These are phyloP conservation scores for Smittia aterrima DNA, from an alignment of 2,888 invertebrate genomes.

Conservation along the genomic window DNA sequence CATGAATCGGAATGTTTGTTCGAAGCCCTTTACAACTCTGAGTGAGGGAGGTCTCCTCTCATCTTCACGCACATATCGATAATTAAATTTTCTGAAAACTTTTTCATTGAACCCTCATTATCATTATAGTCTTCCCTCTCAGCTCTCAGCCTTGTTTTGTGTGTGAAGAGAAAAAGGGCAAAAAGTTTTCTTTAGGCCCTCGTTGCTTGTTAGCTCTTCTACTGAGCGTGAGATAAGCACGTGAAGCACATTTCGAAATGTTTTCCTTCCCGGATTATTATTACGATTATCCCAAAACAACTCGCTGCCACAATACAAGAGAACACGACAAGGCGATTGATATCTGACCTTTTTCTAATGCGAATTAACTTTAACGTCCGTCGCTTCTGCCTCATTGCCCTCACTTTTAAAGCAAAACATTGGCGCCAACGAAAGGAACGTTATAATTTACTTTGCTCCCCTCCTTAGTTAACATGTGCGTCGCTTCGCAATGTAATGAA, in stretches of 20 bases:
- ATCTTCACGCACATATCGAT: neutral
- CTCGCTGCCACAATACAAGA: neutral
- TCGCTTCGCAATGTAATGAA: neutral
- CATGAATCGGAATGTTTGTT: no score
- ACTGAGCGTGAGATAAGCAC: conserved; percentile 16
- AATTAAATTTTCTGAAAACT: conserved; percentile 7
- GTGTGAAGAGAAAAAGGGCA: neutral
- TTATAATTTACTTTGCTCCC: conserved; percentile 22
- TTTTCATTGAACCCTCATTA: conserved; percentile 15
- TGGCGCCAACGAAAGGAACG: no score
- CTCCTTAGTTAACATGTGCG: neutral
- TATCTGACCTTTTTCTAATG: conserved; percentile 3
- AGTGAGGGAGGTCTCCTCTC: no score
- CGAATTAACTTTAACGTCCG: neutral
- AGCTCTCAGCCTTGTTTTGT: neutral
- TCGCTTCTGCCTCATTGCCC: neutral
- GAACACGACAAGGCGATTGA: no score
- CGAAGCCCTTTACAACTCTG: no score
- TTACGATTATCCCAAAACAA: neutral
- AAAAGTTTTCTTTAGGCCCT: neutral
- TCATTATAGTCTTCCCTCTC: neutral
- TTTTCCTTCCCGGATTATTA: neutral
- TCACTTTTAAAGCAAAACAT: neutral
- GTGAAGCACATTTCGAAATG: conserved; percentile 11
- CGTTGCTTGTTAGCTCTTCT: no score